phyloP scores from a whole-genome alignment of 1,140 invertebrate genomes.

The Penaeus chinensis region DNA sequence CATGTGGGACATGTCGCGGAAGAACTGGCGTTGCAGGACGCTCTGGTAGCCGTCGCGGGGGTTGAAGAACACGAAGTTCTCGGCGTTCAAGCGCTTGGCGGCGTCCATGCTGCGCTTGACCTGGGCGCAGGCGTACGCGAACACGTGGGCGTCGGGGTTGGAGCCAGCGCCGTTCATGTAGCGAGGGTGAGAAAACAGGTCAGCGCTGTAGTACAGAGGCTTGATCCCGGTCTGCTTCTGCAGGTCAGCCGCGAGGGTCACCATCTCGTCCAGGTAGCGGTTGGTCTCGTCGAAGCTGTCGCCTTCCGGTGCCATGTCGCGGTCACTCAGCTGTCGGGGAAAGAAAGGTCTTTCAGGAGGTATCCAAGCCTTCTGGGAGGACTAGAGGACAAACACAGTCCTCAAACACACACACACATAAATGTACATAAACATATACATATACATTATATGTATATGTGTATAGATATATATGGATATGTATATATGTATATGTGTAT shows the following conservation, averaged over 20 bases:
- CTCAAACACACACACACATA: too few species aligned
- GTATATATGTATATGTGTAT: too few species aligned
- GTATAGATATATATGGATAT: too few species aligned
- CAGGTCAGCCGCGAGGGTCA: conserved; percentile 51
- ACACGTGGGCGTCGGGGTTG: conserved; percentile 62
- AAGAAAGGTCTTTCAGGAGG: too few species aligned
- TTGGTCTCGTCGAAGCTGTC: conserved; percentile 47
- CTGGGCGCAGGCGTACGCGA: conserved; percentile 62
- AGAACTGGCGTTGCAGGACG: conserved; percentile 57
- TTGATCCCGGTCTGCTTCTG: conserved; percentile 55
- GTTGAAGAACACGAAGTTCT: conserved; percentile 64
- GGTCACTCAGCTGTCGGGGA: conserved; percentile 35
- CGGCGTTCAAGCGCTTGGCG: conserved; percentile 58
- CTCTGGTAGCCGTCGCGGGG: conserved; percentile 63
- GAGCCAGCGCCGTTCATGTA: conserved; percentile 62
- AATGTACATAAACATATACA: too few species aligned
- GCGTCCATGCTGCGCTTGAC: conserved; percentile 58
- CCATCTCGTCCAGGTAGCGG: conserved; percentile 49
- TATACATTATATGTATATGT: too few species aligned
- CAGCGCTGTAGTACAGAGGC: conserved; percentile 54
- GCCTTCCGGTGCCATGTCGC: conserved; percentile 52
- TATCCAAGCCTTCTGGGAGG: too few species aligned
- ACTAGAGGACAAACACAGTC: too few species aligned
- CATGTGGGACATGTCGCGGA: conserved; percentile 61
- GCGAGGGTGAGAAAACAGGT: conserved; percentile 62